A percentile compares a stretch with the other conserved stretches of the same genome.
phyloP scores from a whole-genome alignment of 2,888 invertebrate genomes.

The Monochamus alternatus region DNA sequence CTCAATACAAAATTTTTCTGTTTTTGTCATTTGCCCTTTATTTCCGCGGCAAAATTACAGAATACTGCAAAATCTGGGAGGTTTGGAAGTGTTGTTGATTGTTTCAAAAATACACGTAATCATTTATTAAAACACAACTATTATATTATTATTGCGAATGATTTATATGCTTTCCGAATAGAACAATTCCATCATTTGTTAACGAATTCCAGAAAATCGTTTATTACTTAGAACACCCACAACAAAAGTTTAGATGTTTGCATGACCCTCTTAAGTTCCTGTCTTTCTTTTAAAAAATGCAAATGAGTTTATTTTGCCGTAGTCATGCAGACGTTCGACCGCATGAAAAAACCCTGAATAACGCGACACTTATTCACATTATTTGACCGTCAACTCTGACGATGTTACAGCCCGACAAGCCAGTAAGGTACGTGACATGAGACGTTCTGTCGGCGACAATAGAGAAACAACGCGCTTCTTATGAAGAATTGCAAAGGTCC shows the following conservation, averaged over 20 bases:
- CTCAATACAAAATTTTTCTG: no score
- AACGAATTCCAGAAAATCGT: constrained; percentile 11
- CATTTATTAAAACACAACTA: no score
- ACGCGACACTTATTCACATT: constrained; percentile 59
- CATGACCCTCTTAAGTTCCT: constrained; percentile 25
- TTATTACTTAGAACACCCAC: constrained; percentile 16
- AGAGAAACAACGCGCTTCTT: constrained; percentile 54
- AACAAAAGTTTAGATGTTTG: constrained; percentile 14
- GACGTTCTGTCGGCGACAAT: constrained; percentile 59
- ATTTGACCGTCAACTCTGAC: constrained; percentile 55
- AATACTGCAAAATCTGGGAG: no score
- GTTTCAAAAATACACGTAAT: no score
- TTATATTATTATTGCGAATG: no score
- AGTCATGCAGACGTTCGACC: constrained; percentile 43
- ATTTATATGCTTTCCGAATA: neutral
- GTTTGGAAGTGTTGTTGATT: no score
- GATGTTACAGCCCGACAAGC: constrained; percentile 55
- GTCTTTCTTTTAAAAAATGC: constrained; percentile 48
- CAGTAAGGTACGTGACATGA: constrained; percentile 60
- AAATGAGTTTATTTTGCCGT: constrained; percentile 55
- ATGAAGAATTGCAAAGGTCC: constrained; percentile 62
- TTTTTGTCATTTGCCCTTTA: no score
- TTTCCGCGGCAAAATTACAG: no score
- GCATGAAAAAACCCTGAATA: constrained; percentile 58
- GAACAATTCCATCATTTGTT: constrained; percentile 1